Base-by-base conservation (phyloP, 2,888 invertebrate species). In the Caenorhabditis becei region DNA sequence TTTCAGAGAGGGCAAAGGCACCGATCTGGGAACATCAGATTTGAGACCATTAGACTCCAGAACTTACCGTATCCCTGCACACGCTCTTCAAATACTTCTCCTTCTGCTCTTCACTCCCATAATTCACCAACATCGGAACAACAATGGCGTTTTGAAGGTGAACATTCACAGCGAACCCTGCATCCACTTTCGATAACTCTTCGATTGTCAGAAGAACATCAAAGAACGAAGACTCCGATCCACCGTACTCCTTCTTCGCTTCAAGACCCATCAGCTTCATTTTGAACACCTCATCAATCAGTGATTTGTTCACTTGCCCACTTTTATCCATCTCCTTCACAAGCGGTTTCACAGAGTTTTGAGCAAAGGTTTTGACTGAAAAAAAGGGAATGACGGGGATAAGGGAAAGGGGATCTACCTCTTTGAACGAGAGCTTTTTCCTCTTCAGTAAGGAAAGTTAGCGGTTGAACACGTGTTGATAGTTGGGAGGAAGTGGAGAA, bases 131-230 rank as follows among this genome's bases (percentile, higher is more conserved):
- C 32, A 97, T 93, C 0, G 95, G 95, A 91, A 95, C 96, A 53
- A 97, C 95, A 35, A 98, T 93, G 0, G 97, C 97, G 91, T 97
- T 98, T 91, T 98, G 98, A 81, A 98, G 95, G 91, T 97, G 97
- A 4, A 96, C 95, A 59, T 95, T 93, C 0, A 96, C 95, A 18
- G 95, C 95, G 0, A 97, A 95, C 0, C 96, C 93, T 0, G 97
- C 95, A 92, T 97, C 97, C 11, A 97, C 80, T 92, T 96, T 95
- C 0, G 97, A 95, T 49, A 98, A 91, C 92, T 98, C 97, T 92
- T 98, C 97, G 1, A 98, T 95, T 0, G 95, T 94, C 74, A 97
- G 92, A 91, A 96, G 95, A 87, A 96, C 95, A 20, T 95, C 94
- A 92, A 97, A 95, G 92, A 98, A 97, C 61, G 95, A 94, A 82